phyloP scores from a whole-genome alignment of 2,797 vertebrate species.

The Paedocypris micromegethes region DNA sequence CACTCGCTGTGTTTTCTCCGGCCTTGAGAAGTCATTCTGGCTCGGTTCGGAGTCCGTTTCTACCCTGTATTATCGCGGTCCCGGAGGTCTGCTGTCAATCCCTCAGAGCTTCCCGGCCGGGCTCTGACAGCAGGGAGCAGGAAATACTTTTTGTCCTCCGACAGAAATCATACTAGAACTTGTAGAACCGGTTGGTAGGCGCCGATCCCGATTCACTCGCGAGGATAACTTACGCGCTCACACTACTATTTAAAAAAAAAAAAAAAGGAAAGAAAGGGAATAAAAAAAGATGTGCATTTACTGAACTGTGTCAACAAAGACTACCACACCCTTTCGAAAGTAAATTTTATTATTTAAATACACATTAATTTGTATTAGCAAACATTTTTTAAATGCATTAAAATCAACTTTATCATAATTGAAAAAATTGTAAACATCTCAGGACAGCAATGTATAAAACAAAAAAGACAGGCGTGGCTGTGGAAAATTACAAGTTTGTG shows the following conservation, averaged over 20 bases:
- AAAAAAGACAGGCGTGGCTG: not conserved
- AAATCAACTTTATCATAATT: too few relatives aligned
- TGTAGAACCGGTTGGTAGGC: constrained; percentile 27
- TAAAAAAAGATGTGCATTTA: too few relatives aligned
- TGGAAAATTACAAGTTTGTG: constrained; percentile 12
- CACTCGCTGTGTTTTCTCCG: constrained; percentile 50
- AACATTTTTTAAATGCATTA: too few relatives aligned
- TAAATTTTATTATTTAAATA: too few relatives aligned
- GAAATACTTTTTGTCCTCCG: constrained; percentile 43
- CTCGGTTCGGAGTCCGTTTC: not conserved
- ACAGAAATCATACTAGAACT: constrained; percentile 22
- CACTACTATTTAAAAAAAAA: too few relatives aligned
- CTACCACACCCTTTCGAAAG: too few relatives aligned
- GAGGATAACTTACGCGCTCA: too few relatives aligned
- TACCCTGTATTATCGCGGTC: not conserved
- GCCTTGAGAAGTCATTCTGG: constrained; percentile 37
- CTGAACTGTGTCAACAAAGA: too few relatives aligned
- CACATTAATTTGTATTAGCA: too few relatives aligned
- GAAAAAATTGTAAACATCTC: not conserved
- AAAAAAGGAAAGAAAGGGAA: too few relatives aligned
- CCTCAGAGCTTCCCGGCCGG: not conserved
- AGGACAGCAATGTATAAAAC: not conserved
- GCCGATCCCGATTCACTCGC: too few relatives aligned
- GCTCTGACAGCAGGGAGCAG: constrained; percentile 3
- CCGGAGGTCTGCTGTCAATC: not conserved